phyloP scores from a whole-genome alignment of 2,113 vertebrate species.

The Eleginops maclovinus region DNA sequence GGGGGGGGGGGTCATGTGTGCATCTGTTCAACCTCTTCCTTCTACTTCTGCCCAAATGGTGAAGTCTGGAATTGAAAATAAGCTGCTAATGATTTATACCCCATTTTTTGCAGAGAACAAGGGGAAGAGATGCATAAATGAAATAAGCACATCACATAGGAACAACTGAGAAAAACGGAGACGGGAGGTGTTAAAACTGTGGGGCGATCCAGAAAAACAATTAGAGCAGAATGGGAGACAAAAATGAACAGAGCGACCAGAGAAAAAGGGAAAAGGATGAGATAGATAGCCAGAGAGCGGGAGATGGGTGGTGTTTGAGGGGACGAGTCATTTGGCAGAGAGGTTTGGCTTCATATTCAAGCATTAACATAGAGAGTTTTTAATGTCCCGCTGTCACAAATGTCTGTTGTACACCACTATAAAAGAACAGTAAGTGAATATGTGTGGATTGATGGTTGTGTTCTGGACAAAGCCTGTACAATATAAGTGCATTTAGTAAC shows the following conservation, averaged over 20 bases:
- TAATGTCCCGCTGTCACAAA: conserved; percentile 28
- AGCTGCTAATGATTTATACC: conserved; percentile 50
- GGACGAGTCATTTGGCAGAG: conserved; percentile 24
- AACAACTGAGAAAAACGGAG: conserved; percentile 3
- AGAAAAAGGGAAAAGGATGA: neutral
- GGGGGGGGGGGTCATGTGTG: too few species aligned
- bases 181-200: conserved; percentile 8
- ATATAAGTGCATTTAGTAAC: conserved; percentile 29
- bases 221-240: conserved; percentile 2
- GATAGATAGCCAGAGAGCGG: conserved; percentile 9
- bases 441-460: neutral
- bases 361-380: conserved; percentile 19
- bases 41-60: conserved; percentile 46
- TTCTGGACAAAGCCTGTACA: conserved; percentile 31
- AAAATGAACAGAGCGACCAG: neutral
- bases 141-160: conserved; percentile 26
- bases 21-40: conserved; percentile 21
- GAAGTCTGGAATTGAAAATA: conserved; percentile 60
- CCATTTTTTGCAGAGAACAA: conserved; percentile 14
- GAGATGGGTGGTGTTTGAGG: conserved; percentile 1
- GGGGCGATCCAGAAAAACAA: conserved; percentile 17
- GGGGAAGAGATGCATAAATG: conserved; percentile 5
- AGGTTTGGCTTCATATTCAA: conserved; percentile 37
- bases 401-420: conserved; percentile 3
- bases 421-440: neutral